phyloP scores from a whole-genome alignment of 2,797 vertebrate genomes.

The Alfaro cultratus region DNA sequence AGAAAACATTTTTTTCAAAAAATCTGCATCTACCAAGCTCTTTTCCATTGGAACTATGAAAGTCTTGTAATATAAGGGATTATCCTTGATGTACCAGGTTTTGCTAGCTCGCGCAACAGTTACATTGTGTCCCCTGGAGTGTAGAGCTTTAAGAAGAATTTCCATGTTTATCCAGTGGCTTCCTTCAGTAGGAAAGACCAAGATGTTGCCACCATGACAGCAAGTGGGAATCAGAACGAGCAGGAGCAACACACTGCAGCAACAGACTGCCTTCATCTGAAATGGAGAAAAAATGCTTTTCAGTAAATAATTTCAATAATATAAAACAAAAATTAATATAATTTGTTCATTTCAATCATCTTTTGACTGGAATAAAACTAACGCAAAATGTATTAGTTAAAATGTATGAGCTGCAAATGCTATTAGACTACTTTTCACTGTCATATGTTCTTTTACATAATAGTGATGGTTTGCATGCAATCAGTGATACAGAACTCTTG shows the following conservation, averaged over 20 bases:
- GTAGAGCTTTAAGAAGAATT: conserved; percentile 57
- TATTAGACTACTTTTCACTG: background rate
- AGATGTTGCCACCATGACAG: conserved; percentile 58
- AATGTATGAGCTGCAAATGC: background rate
- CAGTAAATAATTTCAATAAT: background rate
- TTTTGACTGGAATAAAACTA: background rate
- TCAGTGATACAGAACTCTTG: background rate
- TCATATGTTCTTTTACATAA: background rate
- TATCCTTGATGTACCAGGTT: conserved; percentile 60
- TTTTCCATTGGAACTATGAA: conserved; percentile 28
- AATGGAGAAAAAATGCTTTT: conserved; percentile 3
- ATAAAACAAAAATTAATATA: background rate
- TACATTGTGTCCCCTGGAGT: conserved; percentile 59
- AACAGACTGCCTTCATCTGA: conserved; percentile 51
- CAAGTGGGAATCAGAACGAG: conserved; percentile 24
- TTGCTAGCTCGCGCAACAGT: conserved; percentile 50
- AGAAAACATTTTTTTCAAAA: background rate
- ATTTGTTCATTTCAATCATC: background rate
- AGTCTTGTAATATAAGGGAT: conserved; percentile 32
- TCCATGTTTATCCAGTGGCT: conserved; percentile 77
- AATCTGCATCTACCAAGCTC: conserved; percentile 14
- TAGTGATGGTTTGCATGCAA: background rate
- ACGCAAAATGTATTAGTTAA: background rate
- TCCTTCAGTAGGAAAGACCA: conserved; percentile 68
- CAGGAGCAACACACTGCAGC: conserved; percentile 49